phyloP scores from a whole-genome alignment of 2,888 invertebrate species.

The Acanthosepion esculentum region DNA sequence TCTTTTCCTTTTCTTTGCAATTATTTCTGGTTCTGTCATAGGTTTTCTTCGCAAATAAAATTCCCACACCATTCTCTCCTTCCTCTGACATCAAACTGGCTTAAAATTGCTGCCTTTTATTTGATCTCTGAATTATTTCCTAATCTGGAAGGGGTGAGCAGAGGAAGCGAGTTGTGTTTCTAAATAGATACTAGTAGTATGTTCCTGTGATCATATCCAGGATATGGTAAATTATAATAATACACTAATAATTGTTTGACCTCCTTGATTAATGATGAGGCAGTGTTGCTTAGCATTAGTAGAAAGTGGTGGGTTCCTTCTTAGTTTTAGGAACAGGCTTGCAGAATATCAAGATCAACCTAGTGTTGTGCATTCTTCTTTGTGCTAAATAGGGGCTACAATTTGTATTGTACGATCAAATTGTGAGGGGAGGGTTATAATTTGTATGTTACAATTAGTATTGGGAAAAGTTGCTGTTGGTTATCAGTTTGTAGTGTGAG shows the following conservation, averaged over 20 bases:
- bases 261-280: not conserved
- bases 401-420: too few relatives aligned
- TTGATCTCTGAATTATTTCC: not conserved
- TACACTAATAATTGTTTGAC: not conserved
- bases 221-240: not conserved
- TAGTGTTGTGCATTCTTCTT: not conserved
- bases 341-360: not conserved
- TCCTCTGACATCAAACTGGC: not conserved
- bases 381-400: not conserved
- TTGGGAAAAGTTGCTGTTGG: too few relatives aligned
- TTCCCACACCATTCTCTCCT: not conserved
- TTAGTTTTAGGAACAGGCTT: not conserved
- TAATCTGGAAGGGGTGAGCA: not conserved
- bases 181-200: not conserved
- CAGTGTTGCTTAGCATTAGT: too few relatives aligned
- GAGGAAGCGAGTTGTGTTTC: not conserved
- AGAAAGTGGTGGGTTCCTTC: not conserved
- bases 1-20: not conserved
- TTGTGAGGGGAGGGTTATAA: too few relatives aligned
- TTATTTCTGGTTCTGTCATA: not conserved
- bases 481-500: too few relatives aligned
- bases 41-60: not conserved
- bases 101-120: not conserved
- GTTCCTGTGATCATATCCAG: constrained; percentile 15
- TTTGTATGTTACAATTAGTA: too few relatives aligned